These are phyloP conservation scores for Danio tinwini DNA, from an alignment of 2,797 vertebrate species.

Conservation along the genomic window DNA sequence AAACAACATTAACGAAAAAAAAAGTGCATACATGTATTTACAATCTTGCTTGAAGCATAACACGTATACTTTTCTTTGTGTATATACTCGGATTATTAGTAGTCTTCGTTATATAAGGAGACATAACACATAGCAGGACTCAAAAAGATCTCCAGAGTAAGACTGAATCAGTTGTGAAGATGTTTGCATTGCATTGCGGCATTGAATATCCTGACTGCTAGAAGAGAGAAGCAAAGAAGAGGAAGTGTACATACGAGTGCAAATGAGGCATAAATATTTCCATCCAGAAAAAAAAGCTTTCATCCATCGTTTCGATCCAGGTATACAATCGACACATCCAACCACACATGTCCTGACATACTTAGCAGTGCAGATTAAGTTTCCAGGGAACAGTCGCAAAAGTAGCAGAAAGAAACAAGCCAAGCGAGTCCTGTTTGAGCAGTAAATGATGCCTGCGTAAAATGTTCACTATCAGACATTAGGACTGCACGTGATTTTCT, in stretches of 20 bases:
- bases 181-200: constrained; percentile 78
- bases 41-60: constrained; percentile 78
- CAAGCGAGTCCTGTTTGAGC: constrained; percentile 60
- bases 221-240: constrained; percentile 53
- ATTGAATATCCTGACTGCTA: constrained; percentile 70
- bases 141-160: constrained; percentile 74
- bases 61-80: constrained; percentile 80
- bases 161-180: constrained; percentile 74
- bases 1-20: constrained; percentile 69
- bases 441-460: constrained; percentile 54
- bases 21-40: constrained; percentile 79
- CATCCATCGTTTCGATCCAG: constrained; percentile 65
- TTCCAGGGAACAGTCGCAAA: constrained; percentile 62
- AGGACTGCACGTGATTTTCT: constrained; percentile 16
- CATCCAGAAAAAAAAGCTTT: constrained; percentile 66
- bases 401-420: constrained; percentile 69
- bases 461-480: not conserved
- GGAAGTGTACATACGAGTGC: constrained; percentile 66
- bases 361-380: constrained; percentile 51
- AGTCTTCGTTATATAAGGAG: constrained; percentile 78
- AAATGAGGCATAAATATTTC: constrained; percentile 68
- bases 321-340: constrained; percentile 69
- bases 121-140: constrained; percentile 81
- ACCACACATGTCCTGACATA: constrained; percentile 64
- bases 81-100: constrained; percentile 79